Conservation (phyloP, 1,140 invertebrate species). For the Drosophila kurseongensis region DNA sequence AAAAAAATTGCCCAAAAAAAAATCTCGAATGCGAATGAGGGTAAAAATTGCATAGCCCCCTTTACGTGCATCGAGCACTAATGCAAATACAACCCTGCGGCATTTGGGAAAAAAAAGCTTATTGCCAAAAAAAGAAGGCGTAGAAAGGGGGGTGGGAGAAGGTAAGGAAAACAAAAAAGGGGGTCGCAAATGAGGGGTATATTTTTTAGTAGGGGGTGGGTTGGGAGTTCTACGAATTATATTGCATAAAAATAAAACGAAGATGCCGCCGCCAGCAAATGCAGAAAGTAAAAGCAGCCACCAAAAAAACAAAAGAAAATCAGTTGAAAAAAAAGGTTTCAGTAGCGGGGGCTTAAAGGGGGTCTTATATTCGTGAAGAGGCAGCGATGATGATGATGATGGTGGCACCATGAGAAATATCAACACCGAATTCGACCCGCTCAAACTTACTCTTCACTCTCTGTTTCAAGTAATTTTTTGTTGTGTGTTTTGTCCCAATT, state of each 20-base stretch:
- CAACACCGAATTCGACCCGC: conserved; percentile 47
- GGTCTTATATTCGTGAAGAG: conserved; percentile 3
- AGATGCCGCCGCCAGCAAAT: conserved; percentile 39
- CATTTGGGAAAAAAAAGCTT: conserved; percentile 67
- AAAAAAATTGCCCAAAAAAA: not conserved
- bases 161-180: conserved; percentile 4
- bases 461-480: conserved; percentile 27
- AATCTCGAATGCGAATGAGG: conserved; percentile 34
- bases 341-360: not conserved
- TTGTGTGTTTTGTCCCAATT: conserved; percentile 67
- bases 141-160: not conserved
- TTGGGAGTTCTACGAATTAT: conserved; percentile 49
- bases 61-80: conserved; percentile 43
- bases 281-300: conserved; percentile 25
- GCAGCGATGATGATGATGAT: conserved; percentile 23
- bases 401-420: conserved; percentile 60
- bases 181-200: conserved; percentile 10
- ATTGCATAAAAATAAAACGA: conserved; percentile 69
- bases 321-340: conserved; percentile 4
- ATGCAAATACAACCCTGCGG: conserved; percentile 77
- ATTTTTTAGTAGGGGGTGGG: conserved; percentile 1
- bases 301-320: conserved; percentile 22
- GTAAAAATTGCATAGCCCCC: conserved; percentile 36
- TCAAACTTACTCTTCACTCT: conserved; percentile 39
- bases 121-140: conserved; percentile 69